Evolutionary conservation across 2,797 vertebrate genomes (phyloP).

Genomic region (Spinibarbus caldwelli): DNA sequence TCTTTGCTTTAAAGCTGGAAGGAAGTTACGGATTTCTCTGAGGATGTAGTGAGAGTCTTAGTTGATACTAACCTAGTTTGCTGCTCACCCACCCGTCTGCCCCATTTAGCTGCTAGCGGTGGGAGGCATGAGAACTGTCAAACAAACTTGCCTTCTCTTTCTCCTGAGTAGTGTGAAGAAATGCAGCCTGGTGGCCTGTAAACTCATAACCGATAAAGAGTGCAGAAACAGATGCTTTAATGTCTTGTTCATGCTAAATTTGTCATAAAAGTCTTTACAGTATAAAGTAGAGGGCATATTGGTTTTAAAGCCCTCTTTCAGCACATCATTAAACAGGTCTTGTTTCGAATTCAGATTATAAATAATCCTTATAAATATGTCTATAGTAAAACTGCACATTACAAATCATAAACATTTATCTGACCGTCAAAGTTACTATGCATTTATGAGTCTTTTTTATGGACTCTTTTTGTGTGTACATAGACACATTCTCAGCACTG

Average conservation of each 20-base stretch:
- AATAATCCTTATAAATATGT: background rate
- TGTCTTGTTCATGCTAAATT: background rate
- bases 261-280: background rate
- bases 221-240: constrained; percentile 12
- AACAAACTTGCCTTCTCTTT: constrained; percentile 66
- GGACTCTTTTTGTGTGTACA: no score
- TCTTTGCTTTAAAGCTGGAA: constrained; percentile 23
- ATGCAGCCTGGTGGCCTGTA: constrained; percentile 30
- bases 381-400: background rate
- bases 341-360: background rate
- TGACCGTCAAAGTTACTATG: background rate
- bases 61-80: constrained; percentile 1
- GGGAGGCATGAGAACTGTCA: constrained; percentile 78
- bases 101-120: constrained; percentile 32
- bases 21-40: constrained; percentile 25
- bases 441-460: background rate
- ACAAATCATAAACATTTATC: background rate
- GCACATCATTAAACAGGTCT: background rate
- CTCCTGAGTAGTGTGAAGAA: constrained; percentile 26
- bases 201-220: constrained; percentile 8
- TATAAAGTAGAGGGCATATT: background rate
- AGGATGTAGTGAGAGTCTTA: constrained; percentile 23
- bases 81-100: constrained; percentile 7
- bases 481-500: background rate
- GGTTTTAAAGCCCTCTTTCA: background rate